Percentiles rank a stretch among this genome's conserved stretches.
Evolutionary conservation across 2,888 invertebrate genomes (phyloP).

Genomic region (Lysandra bellargus): DNA sequence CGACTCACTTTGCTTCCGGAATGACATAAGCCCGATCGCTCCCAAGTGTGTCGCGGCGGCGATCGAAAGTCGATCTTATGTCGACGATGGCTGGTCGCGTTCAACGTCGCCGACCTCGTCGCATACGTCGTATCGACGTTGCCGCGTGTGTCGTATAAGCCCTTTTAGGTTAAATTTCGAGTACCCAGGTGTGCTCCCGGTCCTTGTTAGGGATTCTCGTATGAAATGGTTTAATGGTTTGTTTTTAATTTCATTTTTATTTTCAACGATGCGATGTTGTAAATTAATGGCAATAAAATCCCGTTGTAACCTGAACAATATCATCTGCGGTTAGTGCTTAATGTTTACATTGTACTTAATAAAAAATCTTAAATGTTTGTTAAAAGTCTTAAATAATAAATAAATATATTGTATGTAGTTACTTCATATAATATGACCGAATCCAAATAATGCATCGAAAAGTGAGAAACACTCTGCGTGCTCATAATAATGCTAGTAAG

Average conservation of each 20-base stretch:
- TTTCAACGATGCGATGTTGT: constrained; percentile 66
- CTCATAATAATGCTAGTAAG: too few relatives aligned
- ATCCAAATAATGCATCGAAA: too few relatives aligned
- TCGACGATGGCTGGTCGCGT: constrained; percentile 37
- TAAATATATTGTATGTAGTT: not conserved
- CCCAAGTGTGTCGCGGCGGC: constrained; percentile 49
- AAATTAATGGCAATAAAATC: constrained; percentile 71
- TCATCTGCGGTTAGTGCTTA: not conserved
- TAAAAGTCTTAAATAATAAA: too few relatives aligned
- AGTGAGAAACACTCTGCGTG: too few relatives aligned
- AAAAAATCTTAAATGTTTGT: not conserved
- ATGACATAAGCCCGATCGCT: constrained; percentile 74
- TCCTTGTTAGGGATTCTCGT: constrained; percentile 78
- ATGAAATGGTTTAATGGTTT: constrained; percentile 80
- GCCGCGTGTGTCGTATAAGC: constrained; percentile 68
- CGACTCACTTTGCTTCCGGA: constrained; percentile 75
- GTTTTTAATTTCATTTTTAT: constrained; percentile 79
- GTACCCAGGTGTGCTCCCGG: constrained; percentile 81
- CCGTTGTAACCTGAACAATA: constrained; percentile 37
- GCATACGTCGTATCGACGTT: constrained; percentile 50
- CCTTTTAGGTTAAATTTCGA: constrained; percentile 77
- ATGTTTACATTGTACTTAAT: not conserved
- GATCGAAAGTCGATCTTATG: constrained; percentile 49
- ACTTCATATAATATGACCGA: not conserved
- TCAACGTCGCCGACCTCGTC: constrained; percentile 40